Base-by-base conservation (phyloP, 2,113 vertebrate species). In the Prionailurus bengalensis region DNA sequence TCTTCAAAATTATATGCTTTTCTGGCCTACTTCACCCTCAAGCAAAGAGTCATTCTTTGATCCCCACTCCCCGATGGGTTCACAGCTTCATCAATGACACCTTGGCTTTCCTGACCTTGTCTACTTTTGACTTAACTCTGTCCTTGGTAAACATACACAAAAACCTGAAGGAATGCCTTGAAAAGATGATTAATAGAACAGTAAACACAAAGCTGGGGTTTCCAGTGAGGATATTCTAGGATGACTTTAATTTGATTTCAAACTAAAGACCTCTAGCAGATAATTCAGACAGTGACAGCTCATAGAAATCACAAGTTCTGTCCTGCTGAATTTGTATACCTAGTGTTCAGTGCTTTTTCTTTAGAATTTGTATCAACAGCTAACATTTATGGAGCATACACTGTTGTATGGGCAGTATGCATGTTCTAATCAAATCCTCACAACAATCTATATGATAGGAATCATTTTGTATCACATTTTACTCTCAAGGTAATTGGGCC, bases 221-320 rank as follows among this genome's bases (percentile, higher is more conserved):
- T 94, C 68, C 79, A 84, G 9, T 2, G 9, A 45, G 19, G 9
- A 73, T 93, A 78, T 82, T 33, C 71, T 93, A 16, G 88, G 63
- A 53, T 82, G 74, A 70, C 17, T 78, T 84, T 63, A 82, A 61
- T 73, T 92, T 80, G 42, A 96, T 86, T 97, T 94, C 42, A 92
- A 92, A 83, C 16, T n/a, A 74, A 31, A 23, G 7, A 74, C 76
- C 65, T 93, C 70, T 88, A 81, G 33, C 31, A 85, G 81, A 82
- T 81, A 58, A 85, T 81, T 42, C 15, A 91, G 73, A 97, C 13
- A 86, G 15, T 36, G 71, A 81, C 9, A 5, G 21, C 94, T 80
- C 79, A 63, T 58, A 87, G 55, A 76, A 95, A 78, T 63, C 15
- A 87, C 16, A 94, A 91, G 29, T 39, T 2, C 0, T 55, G 17